Conservation (phyloP, 2,797 vertebrate species). For the Sandelia bainsii region DNA sequence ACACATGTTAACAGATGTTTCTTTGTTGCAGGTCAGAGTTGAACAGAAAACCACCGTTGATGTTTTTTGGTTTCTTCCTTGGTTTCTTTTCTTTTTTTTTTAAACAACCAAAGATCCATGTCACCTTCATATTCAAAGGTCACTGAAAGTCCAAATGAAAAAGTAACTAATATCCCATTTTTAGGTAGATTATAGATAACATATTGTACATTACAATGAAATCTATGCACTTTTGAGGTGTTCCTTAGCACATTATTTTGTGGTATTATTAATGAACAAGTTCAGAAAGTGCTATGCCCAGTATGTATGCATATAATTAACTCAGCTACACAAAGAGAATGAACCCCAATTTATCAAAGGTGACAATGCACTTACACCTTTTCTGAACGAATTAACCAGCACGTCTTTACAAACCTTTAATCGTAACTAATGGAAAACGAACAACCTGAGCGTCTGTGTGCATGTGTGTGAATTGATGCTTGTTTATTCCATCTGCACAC, state of each 20-base stretch:
- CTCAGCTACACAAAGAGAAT: conserved; percentile 51
- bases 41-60: neutral
- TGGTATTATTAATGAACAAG: conserved; percentile 41
- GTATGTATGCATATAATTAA: conserved; percentile 55
- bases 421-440: conserved; percentile 60
- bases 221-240: conserved; percentile 6
- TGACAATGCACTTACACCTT: conserved; percentile 65
- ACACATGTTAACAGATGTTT: conserved; percentile 14
- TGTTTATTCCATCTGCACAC: neutral
- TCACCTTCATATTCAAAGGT: conserved; percentile 20
- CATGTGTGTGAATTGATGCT: conserved; percentile 12
- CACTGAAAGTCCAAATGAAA: neutral
- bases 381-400: conserved; percentile 65
- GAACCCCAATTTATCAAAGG: conserved; percentile 67
- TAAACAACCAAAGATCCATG: conserved; percentile 40
- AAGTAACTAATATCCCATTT: neutral
- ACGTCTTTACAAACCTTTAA: conserved; percentile 69
- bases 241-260: neutral
- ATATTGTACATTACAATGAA: neutral
- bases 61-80: conserved; percentile 1
- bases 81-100: neutral
- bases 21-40: conserved; percentile 40
- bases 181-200: neutral
- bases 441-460: conserved; percentile 18
- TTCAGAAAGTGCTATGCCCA: conserved; percentile 18